Evolutionary conservation across 1,140 invertebrate species (phyloP).

Genomic region (Drosophila funebris): DNA sequence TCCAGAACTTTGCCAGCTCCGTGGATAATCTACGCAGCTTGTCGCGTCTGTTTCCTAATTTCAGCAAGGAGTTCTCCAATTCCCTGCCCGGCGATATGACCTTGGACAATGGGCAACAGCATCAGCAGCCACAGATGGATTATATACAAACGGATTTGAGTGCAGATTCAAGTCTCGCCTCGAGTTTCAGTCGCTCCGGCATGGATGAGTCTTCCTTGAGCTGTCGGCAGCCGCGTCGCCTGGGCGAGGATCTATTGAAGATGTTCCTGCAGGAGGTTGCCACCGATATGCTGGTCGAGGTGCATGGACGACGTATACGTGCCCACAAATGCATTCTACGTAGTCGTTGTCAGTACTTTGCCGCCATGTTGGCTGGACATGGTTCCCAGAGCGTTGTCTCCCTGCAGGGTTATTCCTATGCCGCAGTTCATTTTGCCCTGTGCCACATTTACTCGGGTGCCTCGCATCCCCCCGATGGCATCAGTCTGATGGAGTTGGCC

Average conservation of each 20-base stretch:
- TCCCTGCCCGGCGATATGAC: conserved; percentile 75
- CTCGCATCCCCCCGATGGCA: conserved; percentile 91
- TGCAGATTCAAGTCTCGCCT: conserved; percentile 79
- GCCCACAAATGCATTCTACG: conserved; percentile 96
- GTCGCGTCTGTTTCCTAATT: conserved; percentile 84
- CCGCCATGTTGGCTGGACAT: conserved; percentile 93
- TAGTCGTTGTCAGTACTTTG: conserved; percentile 95
- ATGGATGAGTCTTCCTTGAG: conserved; percentile 83
- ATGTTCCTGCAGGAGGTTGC: conserved; percentile 96
- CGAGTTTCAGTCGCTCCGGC: conserved; percentile 80
- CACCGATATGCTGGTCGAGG: conserved; percentile 92
- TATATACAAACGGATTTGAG: conserved; percentile 80
- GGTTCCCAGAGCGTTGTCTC: conserved; percentile 93
- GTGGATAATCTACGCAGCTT: conserved; percentile 81
- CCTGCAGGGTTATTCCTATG: conserved; percentile 92
- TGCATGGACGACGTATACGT: conserved; percentile 90
- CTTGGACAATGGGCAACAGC: conserved; percentile 47
- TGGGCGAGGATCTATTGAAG: conserved; percentile 93
- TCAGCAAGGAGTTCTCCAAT: conserved; percentile 82
- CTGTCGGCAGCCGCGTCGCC: conserved; percentile 84
- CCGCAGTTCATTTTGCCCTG: conserved; percentile 93
- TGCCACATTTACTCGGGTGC: conserved; percentile 96
- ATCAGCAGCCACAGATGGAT: conserved; percentile 64
- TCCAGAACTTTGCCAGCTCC: conserved; percentile 81
- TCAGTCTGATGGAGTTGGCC: conserved; percentile 93